phyloP scores from a whole-genome alignment of 2,888 invertebrate genomes.

The Spatulosminthurus flaviceps region DNA sequence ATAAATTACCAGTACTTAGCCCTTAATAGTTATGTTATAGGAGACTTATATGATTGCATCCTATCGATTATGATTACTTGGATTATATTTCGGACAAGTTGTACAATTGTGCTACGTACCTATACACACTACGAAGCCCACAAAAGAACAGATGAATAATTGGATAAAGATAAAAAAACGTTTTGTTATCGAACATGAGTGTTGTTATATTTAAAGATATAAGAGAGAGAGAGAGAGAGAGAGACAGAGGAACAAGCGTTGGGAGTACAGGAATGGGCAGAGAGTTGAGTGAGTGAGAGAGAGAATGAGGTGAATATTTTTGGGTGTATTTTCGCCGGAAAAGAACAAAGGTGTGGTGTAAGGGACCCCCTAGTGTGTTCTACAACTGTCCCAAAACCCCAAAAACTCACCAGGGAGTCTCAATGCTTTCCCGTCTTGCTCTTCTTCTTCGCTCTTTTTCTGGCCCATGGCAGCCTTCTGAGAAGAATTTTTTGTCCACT shows the following conservation, averaged over 20 bases:
- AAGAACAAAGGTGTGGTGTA: conserved; percentile 62
- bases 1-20: too few relatives aligned
- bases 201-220: background rate
- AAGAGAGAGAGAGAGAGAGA: background rate
- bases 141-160: background rate
- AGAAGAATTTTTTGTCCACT: conserved; percentile 51
- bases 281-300: conserved; percentile 23
- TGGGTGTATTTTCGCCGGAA: conserved; percentile 58
- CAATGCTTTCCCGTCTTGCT: conserved; percentile 51
- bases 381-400: conserved; percentile 64
- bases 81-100: too few relatives aligned
- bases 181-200: conserved; percentile 1
- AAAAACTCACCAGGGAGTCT: conserved; percentile 63
- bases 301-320: conserved; percentile 54
- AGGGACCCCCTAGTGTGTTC: conserved; percentile 62
- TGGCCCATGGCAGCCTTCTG: conserved; percentile 47
- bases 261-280: conserved; percentile 21
- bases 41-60: too few relatives aligned
- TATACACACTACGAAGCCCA: too few relatives aligned
- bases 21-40: too few relatives aligned
- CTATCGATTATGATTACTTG: too few relatives aligned
- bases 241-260: conserved; percentile 8
- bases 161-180: background rate
- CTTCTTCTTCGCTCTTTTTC: conserved; percentile 38
- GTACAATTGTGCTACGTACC: too few relatives aligned